Percentiles rank a stretch among this genome's conserved stretches.
Evolutionary conservation across 2,113 vertebrate genomes (phyloP).

Genomic region (Callorhinus ursinus): DNA sequence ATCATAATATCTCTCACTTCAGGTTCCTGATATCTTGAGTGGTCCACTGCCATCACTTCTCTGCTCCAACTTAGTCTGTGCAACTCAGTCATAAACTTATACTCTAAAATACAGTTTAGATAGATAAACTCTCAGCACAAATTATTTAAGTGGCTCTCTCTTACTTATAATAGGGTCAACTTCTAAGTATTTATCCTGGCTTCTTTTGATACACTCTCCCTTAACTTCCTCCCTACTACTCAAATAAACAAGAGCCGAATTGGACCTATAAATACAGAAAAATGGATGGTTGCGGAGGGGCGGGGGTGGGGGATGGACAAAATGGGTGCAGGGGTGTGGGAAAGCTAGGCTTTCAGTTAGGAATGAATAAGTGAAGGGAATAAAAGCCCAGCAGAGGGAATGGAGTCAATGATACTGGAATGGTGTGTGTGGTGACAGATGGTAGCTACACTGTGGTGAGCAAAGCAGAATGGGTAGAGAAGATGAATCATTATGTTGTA

Average conservation of each 20-base stretch:
- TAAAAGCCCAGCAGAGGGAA: neutral
- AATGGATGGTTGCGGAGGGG: neutral
- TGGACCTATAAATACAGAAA: neutral
- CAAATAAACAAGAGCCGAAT: neutral
- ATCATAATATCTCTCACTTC: neutral
- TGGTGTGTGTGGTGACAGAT: neutral
- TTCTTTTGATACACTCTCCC: neutral
- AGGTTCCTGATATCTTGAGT: neutral
- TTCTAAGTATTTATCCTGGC: neutral
- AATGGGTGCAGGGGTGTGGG: neutral
- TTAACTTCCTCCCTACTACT: neutral
- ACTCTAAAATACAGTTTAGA: neutral
- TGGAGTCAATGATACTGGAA: neutral
- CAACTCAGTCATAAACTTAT: neutral
- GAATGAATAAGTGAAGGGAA: neutral
- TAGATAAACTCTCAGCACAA: neutral
- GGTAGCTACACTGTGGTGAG: neutral
- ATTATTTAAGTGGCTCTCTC: neutral
- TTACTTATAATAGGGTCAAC: neutral
- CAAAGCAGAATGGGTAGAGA: neutral
- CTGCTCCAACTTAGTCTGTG: neutral
- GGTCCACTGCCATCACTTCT: neutral
- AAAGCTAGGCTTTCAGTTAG: neutral
- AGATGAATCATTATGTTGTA: neutral
- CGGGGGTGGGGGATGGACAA: neutral